phyloP scores from a whole-genome alignment of 2,113 vertebrate genomes.

The Mustela nigripes region DNA sequence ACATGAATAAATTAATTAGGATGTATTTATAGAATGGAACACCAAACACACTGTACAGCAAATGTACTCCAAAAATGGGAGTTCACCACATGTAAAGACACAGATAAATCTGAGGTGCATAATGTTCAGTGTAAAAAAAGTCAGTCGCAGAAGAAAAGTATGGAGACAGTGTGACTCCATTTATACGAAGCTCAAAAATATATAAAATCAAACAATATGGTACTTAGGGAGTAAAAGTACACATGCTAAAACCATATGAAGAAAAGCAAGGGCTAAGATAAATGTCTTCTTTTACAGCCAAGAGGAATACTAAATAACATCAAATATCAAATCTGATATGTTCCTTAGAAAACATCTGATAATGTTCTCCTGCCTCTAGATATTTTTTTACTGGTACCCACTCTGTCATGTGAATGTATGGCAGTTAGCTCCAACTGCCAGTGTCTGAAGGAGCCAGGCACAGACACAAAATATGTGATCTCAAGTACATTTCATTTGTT shows the following conservation, averaged over 20 bases:
- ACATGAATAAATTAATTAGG: background rate
- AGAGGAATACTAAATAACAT: background rate
- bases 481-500: background rate
- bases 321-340: background rate
- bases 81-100: background rate
- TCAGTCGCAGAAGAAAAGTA: background rate
- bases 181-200: conserved; percentile 37
- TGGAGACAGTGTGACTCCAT: background rate
- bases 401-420: background rate
- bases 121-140: background rate
- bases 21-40: background rate
- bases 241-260: background rate
- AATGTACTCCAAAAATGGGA: background rate
- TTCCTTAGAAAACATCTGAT: background rate
- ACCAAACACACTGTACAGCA: background rate
- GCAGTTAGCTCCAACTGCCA: background rate
- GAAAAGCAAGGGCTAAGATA: conserved; percentile 45
- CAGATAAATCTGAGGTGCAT: background rate
- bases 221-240: background rate
- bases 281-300: background rate
- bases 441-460: background rate
- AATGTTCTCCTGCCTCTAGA: background rate
- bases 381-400: background rate
- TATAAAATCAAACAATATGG: background rate
- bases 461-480: background rate